Evolutionary conservation across 1,140 invertebrate species (phyloP).

Genomic region (Watersipora subatra): DNA sequence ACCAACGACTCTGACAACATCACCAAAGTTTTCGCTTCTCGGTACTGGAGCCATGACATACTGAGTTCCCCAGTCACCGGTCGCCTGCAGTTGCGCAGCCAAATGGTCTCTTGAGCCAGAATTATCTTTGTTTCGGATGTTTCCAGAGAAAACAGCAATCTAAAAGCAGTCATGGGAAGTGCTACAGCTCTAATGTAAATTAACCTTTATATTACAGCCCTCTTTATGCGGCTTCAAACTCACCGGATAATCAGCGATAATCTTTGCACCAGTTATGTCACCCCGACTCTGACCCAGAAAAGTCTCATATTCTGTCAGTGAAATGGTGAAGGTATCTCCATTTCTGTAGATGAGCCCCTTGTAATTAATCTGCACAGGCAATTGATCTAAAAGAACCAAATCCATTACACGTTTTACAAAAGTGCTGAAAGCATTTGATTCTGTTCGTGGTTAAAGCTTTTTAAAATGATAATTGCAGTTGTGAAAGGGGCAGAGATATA

Average conservation of each 20-base stretch:
- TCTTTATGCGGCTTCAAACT: too few species aligned
- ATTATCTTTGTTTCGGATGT: not conserved
- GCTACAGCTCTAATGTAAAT: too few species aligned
- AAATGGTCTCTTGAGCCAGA: not conserved
- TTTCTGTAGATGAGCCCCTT: not conserved
- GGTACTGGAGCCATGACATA: not conserved
- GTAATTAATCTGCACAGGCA: not conserved
- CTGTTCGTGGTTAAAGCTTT: too few species aligned
- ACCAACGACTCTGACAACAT: not conserved
- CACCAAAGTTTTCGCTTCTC: not conserved
- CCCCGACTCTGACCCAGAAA: conserved; percentile 7
- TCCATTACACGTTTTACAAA: too few species aligned
- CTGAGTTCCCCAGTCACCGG: not conserved
- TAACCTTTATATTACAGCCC: too few species aligned
- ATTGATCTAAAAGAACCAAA: not conserved
- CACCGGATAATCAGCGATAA: conserved; percentile 18
- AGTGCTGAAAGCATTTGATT: too few species aligned
- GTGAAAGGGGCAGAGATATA: too few species aligned
- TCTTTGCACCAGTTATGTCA: conserved; percentile 21
- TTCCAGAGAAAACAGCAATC: not conserved
- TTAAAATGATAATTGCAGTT: too few species aligned
- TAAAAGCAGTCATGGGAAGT: too few species aligned
- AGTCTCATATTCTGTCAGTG: not conserved
- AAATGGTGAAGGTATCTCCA: not conserved
- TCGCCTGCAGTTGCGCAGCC: not conserved